These are phyloP conservation scores for Paralinhomoeus sp. DNA, from an alignment of 2,888 invertebrate genomes.

Conservation along the genomic window DNA sequence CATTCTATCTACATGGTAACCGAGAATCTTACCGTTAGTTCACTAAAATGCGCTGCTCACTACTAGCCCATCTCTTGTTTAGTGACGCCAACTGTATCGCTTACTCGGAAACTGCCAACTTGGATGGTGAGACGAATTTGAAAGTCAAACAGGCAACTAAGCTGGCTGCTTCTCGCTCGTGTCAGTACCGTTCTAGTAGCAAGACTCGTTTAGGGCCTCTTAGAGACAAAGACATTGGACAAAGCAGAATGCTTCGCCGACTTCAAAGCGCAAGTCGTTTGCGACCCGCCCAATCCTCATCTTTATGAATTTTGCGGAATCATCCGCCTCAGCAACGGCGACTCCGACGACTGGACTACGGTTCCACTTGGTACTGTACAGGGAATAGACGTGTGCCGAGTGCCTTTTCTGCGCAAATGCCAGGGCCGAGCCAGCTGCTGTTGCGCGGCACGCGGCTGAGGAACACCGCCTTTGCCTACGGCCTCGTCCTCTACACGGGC, in stretches of 20 bases:
- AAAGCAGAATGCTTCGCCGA: slow-evolving; percentile 45
- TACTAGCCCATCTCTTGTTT: no score
- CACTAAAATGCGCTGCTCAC: no score
- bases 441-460: slow-evolving; percentile 81
- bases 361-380: no score
- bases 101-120: slow-evolving; percentile 87
- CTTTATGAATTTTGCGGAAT: slow-evolving; percentile 86
- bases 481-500: slow-evolving; percentile 77
- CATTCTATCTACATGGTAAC: no score
- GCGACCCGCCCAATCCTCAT: slow-evolving; percentile 81
- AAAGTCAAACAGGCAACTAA: slow-evolving; percentile 58
- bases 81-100: slow-evolving; percentile 89
- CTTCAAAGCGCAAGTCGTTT: slow-evolving; percentile 60
- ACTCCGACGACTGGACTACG: slow-evolving; percentile 9
- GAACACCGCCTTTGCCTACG: slow-evolving; percentile 88
- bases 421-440: slow-evolving; percentile 61
- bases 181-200: background rate
- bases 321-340: slow-evolving; percentile 9
- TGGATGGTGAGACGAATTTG: slow-evolving; percentile 95
- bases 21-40: no score
- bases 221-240: slow-evolving; percentile 50
- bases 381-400: no score
- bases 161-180: background rate
- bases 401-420: background rate
- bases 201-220: slow-evolving; percentile 37